phyloP scores from a whole-genome alignment of 2,797 vertebrate genomes.

The Manis crassicaudata region DNA sequence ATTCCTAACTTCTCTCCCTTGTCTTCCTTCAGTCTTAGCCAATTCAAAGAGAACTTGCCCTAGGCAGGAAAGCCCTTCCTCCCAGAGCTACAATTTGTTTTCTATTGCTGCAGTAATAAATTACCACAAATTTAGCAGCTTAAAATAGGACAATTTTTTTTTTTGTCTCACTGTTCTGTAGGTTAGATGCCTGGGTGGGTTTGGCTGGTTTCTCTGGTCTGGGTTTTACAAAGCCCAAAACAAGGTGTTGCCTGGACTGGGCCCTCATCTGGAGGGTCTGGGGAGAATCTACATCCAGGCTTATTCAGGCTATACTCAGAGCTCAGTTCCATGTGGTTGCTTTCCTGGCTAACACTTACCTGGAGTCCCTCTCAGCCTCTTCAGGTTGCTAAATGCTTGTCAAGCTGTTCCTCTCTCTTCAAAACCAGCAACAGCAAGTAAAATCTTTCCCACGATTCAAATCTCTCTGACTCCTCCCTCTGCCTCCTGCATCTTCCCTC shows the following conservation, averaged over 20 bases:
- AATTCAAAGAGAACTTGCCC: no score
- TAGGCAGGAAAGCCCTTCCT: no score
- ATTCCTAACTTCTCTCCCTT: no score
- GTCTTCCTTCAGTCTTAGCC: no score
- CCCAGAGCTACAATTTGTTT: no score
- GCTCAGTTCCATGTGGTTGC: not conserved
- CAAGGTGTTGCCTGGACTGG: not conserved
- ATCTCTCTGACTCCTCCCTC: not conserved
- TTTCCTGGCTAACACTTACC: not conserved
- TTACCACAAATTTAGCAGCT: not conserved
- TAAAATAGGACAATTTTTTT: no score
- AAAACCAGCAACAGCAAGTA: not conserved
- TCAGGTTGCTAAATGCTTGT: not conserved
- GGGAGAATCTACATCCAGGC: not conserved
- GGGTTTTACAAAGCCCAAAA: not conserved
- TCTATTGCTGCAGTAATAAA: no score
- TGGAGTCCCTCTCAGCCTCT: not conserved
- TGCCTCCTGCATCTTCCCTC: no score
- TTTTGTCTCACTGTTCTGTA: not conserved
- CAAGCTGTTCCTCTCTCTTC: not conserved
- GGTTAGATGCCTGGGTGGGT: not conserved
- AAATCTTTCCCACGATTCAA: not conserved
- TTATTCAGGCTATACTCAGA: not conserved
- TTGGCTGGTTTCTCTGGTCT: not conserved
- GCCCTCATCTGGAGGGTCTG: not conserved